Percentiles rank a stretch among this genome's conserved stretches.
These are phyloP conservation scores for Lamellibrachia columna DNA, from an alignment of 2,888 invertebrate genomes.

Conservation along the genomic window DNA sequence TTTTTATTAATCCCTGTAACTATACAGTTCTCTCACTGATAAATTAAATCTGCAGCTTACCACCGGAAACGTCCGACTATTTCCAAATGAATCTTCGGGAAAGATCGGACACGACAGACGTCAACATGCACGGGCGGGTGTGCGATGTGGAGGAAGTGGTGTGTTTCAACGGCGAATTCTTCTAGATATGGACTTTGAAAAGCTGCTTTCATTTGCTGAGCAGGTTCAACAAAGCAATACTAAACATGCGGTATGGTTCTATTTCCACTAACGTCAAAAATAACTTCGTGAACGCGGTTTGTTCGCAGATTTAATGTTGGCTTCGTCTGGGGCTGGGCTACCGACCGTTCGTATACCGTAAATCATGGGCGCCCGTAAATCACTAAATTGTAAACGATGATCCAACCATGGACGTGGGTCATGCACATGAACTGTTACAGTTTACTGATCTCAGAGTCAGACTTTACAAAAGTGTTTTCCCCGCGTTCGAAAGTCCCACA, in stretches of 20 bases:
- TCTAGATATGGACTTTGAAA: conserved; percentile 4
- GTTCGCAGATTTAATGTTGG: too few relatives aligned
- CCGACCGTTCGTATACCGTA: too few relatives aligned
- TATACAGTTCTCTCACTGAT: not conserved
- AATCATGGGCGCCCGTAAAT: too few relatives aligned
- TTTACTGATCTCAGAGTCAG: too few relatives aligned
- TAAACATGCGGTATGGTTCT: not conserved
- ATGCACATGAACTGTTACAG: too few relatives aligned
- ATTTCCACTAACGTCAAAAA: not conserved
- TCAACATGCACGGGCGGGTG: not conserved
- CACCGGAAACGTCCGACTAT: not conserved
- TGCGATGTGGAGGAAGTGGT: not conserved
- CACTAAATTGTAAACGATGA: too few relatives aligned
- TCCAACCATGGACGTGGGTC: too few relatives aligned
- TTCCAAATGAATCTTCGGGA: not conserved
- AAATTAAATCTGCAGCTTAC: not conserved
- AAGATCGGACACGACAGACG: not conserved
- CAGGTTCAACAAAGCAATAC: conserved; percentile 6
- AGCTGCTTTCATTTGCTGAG: not conserved
- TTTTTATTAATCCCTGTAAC: not conserved
- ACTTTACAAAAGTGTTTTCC: too few relatives aligned
- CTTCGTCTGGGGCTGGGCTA: too few relatives aligned
- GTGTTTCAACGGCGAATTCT: not conserved
- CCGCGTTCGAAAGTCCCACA: too few relatives aligned
- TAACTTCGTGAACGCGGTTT: not conserved